Base-by-base conservation (phyloP, 2,113 vertebrate genomes). In the Laticauda laticaudata region DNA sequence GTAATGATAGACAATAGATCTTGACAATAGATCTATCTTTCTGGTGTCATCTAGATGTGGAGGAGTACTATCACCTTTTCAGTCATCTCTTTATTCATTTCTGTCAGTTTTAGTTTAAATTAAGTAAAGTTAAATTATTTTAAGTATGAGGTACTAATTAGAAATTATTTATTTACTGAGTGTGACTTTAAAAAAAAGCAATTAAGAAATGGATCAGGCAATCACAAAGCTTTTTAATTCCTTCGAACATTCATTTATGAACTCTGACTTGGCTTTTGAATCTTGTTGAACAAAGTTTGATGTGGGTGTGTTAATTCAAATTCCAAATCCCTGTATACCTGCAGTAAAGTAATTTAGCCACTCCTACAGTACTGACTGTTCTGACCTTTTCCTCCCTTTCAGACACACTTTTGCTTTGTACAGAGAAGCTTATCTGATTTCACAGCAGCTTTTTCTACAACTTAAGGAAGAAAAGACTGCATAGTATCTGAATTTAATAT, bases 251-350 rank as follows among this genome's bases (percentile, higher is more conserved):
- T 94, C 29, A 55, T 15, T 95, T 89, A 89, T 94, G 94, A 94
- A 24, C 89, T 95, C 81, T 96, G 75, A 94, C 43, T 26, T 90
- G 95, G 92, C 96, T 88, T 95, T 93, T 94, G 94, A 97, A 97
- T 98, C 98, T 95, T 96, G 98, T 97, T 96, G 94, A 96, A 96
- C 98, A 93, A 96, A 97, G 97, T 97, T 88, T 91, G 51, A 81
- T 93, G 90, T 97, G 97, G 97, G 97, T 61, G 96, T 96, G 45
- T 94, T 92, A 94, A 96, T 95, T 97, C 96, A 96, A 90, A 96
- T 96, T 96, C 94, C 96, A 97, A 97, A 96, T 97, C 96, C 96
- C 94, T 89, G 29, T 94, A 89, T 95, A 94, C 87, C 94, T 96
- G 57, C 86, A 95, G 95, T 96, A 97, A 95, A 97, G 96, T 96